Base-by-base conservation (phyloP, 1,140 invertebrate species). In the Brachionus sp. region DNA sequence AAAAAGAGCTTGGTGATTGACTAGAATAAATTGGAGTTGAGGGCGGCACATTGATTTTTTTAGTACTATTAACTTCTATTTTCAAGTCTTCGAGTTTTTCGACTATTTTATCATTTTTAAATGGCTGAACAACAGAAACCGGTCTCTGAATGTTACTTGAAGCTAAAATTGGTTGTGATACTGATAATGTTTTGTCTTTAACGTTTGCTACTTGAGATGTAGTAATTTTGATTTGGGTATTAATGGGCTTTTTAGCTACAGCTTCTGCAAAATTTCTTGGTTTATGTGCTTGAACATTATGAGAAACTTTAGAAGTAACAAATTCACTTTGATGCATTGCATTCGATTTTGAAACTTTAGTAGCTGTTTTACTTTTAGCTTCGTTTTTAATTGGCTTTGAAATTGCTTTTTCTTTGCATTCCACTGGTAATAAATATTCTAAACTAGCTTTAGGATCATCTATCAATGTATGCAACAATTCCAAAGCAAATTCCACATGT, bases 211-310 rank as follows among this genome's bases (percentile, higher is more conserved):
- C 39, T 39, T 73, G 64, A 33, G 64, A 2, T 5, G 16, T 4
- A 2, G 10, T 23, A 16, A 16, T 70, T 75, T 75, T 75, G 0
- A 25, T 25, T 2, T 19, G 70, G 68, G 4, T 42, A 16, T 5
- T 35, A 42, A 39, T 25, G 4, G 70, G 70, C 12, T 75, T 75
- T 46, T 75, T 75, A 9, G 70, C 70, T 13, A 75, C 70, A 12
- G 70, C 70, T 46, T 75, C 70, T 4, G 70, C 70, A 75, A 75
- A 75, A 29, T 75, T 75, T 33, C 42, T 44, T 9, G 70, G 70
- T 25, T 75, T 75, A 29, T 3, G 5, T 23, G 37, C 37, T 23
- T 10, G 33, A n/a, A 9, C n/a, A 23, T 42, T 44, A 6, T 33
- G 37, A 13, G 12, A 13, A 37, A 70, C 35, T 42, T 35, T 44